phyloP scores from a whole-genome alignment of 2,888 invertebrate species.

The Ptychoptera albimana region DNA sequence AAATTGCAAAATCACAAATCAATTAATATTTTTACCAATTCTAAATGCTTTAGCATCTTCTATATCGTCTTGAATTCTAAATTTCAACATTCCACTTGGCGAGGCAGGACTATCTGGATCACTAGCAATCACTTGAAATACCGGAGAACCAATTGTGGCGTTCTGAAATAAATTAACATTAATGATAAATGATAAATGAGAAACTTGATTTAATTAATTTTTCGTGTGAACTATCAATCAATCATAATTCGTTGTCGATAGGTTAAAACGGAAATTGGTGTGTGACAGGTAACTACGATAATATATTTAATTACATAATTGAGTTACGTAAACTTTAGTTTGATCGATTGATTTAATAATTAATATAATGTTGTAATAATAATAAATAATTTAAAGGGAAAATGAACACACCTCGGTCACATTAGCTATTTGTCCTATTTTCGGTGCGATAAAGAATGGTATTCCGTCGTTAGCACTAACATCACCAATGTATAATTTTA shows the following conservation, averaged over 20 bases:
- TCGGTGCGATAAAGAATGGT: constrained; percentile 55
- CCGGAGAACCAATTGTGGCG: constrained; percentile 52
- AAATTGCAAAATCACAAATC: background rate
- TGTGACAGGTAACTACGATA: too few relatives aligned
- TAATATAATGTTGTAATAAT: too few relatives aligned
- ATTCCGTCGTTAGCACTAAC: constrained; percentile 69
- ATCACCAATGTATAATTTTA: constrained; percentile 57
- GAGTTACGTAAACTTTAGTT: background rate
- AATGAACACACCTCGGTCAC: constrained; percentile 42
- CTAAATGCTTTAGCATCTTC: constrained; percentile 43
- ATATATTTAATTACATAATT: background rate
- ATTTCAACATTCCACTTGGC: constrained; percentile 56
- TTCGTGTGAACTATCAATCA: background rate
- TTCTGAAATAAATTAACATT: constrained; percentile 33
- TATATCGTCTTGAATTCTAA: constrained; percentile 54
- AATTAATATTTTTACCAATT: constrained; percentile 32
- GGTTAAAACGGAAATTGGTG: too few relatives aligned
- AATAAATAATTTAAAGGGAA: too few relatives aligned
- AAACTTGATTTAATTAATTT: too few relatives aligned
- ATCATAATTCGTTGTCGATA: background rate
- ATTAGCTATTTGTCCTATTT: constrained; percentile 48
- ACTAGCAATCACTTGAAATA: constrained; percentile 59
- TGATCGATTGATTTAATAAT: background rate
- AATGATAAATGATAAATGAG: background rate
- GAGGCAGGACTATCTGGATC: constrained; percentile 64